Percentiles rank a stretch among this genome's conserved stretches.
Conservation (phyloP, 2,888 invertebrate genomes). For the Cheilosia pagana region DNA sequence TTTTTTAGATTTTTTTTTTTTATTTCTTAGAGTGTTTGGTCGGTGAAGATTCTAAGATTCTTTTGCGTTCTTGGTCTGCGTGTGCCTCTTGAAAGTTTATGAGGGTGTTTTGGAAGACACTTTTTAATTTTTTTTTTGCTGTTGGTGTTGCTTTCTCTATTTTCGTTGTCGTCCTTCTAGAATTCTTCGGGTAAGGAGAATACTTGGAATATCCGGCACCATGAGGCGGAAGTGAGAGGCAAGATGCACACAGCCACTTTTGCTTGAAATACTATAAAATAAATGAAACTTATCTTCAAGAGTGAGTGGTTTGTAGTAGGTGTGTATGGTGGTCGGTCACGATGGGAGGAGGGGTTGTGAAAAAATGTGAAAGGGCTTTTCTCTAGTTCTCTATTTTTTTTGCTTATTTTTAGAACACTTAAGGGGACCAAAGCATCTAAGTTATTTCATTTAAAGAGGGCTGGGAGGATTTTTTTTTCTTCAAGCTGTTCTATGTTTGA, state of each 20-base stretch:
- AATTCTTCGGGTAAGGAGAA: slow-evolving; percentile 33
- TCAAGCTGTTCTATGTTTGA: slow-evolving; percentile 17
- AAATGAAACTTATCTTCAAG: slow-evolving; percentile 72
- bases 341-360: slow-evolving; percentile 4
- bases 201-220: slow-evolving; percentile 63
- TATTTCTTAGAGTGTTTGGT: slow-evolving; percentile 35
- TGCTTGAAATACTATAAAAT: slow-evolving; percentile 65
- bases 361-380: slow-evolving; percentile 48
- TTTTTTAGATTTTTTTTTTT: slow-evolving; percentile 30
- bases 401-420: slow-evolving; percentile 70
- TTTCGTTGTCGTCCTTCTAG: slow-evolving; percentile 53
- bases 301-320: slow-evolving; percentile 8
- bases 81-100: slow-evolving; percentile 72
- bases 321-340: slow-evolving; percentile 7
- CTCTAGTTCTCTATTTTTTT: slow-evolving; percentile 12
- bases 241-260: slow-evolving; percentile 58
- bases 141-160: slow-evolving; percentile 18
- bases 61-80: slow-evolving; percentile 56
- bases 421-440: slow-evolving; percentile 48
- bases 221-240: slow-evolving; percentile 57
- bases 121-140: slow-evolving; percentile 50
- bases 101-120: slow-evolving; percentile 67
- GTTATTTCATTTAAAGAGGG: slow-evolving; percentile 68
- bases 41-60: slow-evolving; percentile 8
- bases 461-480: slow-evolving; percentile 2